Base-by-base conservation (phyloP, 2,888 invertebrate genomes). In the Fragum whitleyi region DNA sequence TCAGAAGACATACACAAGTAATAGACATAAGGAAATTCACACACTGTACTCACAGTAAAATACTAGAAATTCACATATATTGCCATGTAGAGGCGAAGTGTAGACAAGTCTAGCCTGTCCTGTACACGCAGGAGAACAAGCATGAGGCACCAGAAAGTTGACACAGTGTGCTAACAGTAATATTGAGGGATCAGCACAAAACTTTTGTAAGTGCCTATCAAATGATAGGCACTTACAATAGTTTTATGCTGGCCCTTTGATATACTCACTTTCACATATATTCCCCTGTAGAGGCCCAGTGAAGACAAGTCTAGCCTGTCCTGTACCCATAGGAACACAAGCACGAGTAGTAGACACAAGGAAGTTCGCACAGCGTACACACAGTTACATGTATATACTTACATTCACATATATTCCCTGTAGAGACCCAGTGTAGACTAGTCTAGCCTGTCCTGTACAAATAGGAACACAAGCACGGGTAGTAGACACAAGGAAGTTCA, bases 331-430 rank as follows among this genome's bases (percentile, higher is more conserved):
- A 23, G 79, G 81, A 69, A 90, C 68, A 81, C 91, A 91, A 39
- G 78, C 76, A 3, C 81, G 72, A 51, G 83, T 87, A 59, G 72
- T 73, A 65, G 87, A 83, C 39, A 85, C 86, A 29, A 91, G 86
- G 79, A 90, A 91, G 47, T 88, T 84, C 32, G 88, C 86, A 86
- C 91, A 91, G 86, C 88, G 87, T 11, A 53, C 70, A 83, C 91
- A 90, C n/a, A n/a, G n/a, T n/a, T n/a, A n/a, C n/a, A n/a, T n/a
- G n/a, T n/a, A n/a, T 21, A 9, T 21, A 83, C 88, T 83, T 87
- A 91, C 90, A 79, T 57, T 77, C 79, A 82, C 90, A 91, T 21
- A 91, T 85, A 77, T 77, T 89, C 47, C 89, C 47, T 85, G 88
- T 9, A 86, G 11, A 0, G 78, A 39, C n/a, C 87, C 88, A 28